Conservation (phyloP, 2,797 vertebrate genomes). For the Heliangelus exortis region DNA sequence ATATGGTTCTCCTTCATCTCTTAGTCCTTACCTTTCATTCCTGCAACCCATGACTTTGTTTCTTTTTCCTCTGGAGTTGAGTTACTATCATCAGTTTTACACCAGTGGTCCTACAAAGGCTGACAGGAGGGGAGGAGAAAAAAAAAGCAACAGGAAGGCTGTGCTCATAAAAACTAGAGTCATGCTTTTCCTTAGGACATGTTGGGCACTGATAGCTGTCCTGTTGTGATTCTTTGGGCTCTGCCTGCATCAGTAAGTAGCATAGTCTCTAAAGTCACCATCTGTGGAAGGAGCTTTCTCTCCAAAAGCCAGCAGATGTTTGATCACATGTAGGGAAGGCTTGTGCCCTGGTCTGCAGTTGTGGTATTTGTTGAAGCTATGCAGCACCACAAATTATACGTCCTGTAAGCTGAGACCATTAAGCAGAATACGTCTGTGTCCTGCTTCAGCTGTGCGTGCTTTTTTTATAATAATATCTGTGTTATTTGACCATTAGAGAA, state of each 20-base stretch:
- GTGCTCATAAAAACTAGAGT: background rate
- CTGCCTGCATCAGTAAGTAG: background rate
- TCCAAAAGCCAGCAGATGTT: background rate
- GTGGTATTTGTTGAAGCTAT: background rate
- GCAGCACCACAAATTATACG: background rate
- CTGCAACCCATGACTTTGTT: background rate
- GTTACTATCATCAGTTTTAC: background rate
- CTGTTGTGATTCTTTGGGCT: background rate
- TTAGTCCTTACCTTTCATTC: background rate
- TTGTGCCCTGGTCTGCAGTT: background rate
- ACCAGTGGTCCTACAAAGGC: background rate
- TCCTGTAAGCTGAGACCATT: background rate
- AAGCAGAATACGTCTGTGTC: background rate
- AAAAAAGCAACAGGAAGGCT: background rate
- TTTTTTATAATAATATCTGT: fast-evolving
- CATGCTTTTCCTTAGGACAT: background rate
- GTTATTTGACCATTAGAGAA: background rate
- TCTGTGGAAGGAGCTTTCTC: background rate
- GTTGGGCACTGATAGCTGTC: background rate
- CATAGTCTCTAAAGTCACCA: background rate
- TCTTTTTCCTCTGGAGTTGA: background rate
- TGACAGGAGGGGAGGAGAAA: fast-evolving
- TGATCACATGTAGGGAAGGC: background rate
- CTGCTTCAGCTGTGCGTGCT: background rate
- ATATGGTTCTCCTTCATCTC: background rate